Percentiles rank a stretch among this genome's conserved stretches.
phyloP scores from a whole-genome alignment of 2,113 vertebrate genomes.

The Stigmatopora argus region DNA sequence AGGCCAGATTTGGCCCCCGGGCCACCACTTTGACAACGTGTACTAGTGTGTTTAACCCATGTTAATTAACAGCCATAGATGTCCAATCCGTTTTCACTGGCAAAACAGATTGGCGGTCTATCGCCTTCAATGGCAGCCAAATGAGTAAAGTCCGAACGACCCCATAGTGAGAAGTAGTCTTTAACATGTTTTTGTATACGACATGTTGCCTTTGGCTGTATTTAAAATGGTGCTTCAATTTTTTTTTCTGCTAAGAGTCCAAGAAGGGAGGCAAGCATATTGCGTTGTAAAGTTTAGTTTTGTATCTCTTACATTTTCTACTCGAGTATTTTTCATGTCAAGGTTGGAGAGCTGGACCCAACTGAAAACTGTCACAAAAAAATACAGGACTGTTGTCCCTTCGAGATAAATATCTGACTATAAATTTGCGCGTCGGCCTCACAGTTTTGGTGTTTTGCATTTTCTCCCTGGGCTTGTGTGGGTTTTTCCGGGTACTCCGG shows the following conservation, averaged over 20 bases:
- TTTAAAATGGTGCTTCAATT: slow-evolving; percentile 61
- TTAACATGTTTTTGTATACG: slow-evolving; percentile 23
- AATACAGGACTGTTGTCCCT: neutral
- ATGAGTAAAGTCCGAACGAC: slow-evolving; percentile 5
- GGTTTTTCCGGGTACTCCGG: no score
- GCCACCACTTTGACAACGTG: no score
- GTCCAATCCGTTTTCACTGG: no score
- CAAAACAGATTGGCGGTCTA: no score
- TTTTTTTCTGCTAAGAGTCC: slow-evolving; percentile 11
- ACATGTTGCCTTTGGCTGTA: slow-evolving; percentile 53
- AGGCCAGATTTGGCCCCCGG: no score
- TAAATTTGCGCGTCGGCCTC: no score
- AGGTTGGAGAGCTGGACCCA: slow-evolving; percentile 60
- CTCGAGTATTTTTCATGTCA: slow-evolving; percentile 61
- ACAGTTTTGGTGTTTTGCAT: no score
- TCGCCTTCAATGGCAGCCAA: no score
- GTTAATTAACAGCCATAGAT: no score
- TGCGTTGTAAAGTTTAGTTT: slow-evolving; percentile 50
- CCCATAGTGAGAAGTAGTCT: slow-evolving; percentile 17
- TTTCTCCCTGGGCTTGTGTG: no score
- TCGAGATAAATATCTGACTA: no score
- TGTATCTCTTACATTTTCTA: slow-evolving; percentile 57
- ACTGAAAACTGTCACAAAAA: slow-evolving; percentile 14
- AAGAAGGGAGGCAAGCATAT: neutral
- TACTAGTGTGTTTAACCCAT: slow-evolving; percentile 8